Conservation (phyloP, 1,140 invertebrate species). For the Saxidomus purpurata region DNA sequence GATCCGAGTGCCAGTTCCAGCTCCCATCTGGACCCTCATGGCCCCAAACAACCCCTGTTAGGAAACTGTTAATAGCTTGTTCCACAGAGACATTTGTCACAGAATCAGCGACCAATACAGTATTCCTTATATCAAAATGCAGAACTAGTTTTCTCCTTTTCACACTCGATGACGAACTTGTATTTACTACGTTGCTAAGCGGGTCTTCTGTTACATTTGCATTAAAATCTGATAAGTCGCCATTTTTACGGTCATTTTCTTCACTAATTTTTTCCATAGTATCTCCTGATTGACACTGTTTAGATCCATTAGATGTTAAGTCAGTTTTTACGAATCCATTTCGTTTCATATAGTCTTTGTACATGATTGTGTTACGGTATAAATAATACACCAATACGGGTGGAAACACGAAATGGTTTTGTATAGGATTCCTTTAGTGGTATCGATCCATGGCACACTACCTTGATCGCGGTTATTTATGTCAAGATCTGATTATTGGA, state of each 20-base stretch:
- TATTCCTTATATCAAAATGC: conserved; percentile 85
- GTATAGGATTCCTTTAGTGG: conserved; percentile 26
- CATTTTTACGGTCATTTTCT: conserved; percentile 26
- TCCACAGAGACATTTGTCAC: conserved; percentile 84
- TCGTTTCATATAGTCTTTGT: conserved; percentile 40
- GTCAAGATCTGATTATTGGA: conserved; percentile 12
- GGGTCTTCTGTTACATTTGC: neutral
- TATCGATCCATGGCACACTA: neutral
- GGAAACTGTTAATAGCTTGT: conserved; percentile 83
- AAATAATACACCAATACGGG: conserved; percentile 2
- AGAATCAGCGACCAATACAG: conserved; percentile 84
- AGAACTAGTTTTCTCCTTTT: conserved; percentile 83
- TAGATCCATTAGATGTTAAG: neutral
- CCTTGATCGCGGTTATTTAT: conserved; percentile 17
- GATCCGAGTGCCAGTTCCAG: conserved; percentile 80
- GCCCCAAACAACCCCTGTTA: conserved; percentile 84
- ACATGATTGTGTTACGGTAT: conserved; percentile 3
- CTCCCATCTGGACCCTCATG: conserved; percentile 68
- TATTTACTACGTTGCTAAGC: conserved; percentile 61
- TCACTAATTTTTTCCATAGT: conserved; percentile 51
- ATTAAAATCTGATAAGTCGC: neutral
- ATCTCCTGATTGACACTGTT: conserved; percentile 16
- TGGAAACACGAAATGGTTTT: conserved; percentile 1
- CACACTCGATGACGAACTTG: neutral
- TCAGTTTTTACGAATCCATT: conserved; percentile 26